Evolutionary conservation across 2,113 vertebrate genomes (phyloP), one percentile per base, ranked within the genome.

Genomic region (Rhinogobius similis): DNA sequence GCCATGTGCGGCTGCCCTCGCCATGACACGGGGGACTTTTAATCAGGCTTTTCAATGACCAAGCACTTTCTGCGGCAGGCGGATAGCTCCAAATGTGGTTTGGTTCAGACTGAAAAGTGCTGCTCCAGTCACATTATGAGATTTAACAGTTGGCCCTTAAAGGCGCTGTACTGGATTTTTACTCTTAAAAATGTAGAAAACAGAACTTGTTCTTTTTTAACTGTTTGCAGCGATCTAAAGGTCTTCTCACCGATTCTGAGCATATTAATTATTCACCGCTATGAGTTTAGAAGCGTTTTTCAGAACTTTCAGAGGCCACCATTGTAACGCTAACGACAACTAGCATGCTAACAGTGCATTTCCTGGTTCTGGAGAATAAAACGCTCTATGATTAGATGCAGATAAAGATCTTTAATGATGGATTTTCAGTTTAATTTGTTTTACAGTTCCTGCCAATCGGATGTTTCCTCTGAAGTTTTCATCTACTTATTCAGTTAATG

Each of bases 1-100:
- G 32, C 32, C 32, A 36, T 36, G 32, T 36, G 32, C 5, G 6
- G 32, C 32, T 36, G 70, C 68, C 67, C 62, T 46, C 75, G 74
- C 78, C 36, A 5, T 58, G 80, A 81, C 78, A 76, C 70, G 26
- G 38, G 71, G 65, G 72, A 44, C 62, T 78, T 83, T 86, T 87
- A 90, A 89, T 90, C 86, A 86, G 80, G 59, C 66, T 27, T 82
- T 83, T 82, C 78, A 29, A 59, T 83, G 82, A 86, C 72, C 50
- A 72, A 76, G 77, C 83, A 79, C 70, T 79, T 82, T 76, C 77
- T 67, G 75, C 70, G 81, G 83, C 84, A 86, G 68, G 62, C 44
- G 59, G 62, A 32, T 26, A n/a, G 68, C 63, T 85, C 62, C 70
- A 53, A 73, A 44, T 58, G 18, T 36, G 58, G 18, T 10, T 10